Evolutionary conservation across 2,888 invertebrate species (phyloP).

Genomic region (Melipona beecheii): DNA sequence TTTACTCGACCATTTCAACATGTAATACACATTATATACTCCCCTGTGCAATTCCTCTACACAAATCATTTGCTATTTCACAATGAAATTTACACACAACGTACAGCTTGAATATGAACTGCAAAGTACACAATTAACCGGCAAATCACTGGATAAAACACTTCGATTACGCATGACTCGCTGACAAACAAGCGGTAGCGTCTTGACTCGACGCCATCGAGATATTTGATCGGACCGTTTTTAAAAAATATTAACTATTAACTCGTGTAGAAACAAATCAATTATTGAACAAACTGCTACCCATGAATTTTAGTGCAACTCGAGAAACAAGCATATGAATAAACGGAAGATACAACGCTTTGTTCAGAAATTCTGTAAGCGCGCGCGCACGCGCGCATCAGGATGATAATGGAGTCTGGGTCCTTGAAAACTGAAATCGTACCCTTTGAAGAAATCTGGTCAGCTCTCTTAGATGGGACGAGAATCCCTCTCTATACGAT

Average conservation of each 20-base stretch:
- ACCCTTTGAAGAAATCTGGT: constrained; percentile 84
- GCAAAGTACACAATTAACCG: constrained; percentile 35
- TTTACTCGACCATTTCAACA: constrained; percentile 49
- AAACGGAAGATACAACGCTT: constrained; percentile 48
- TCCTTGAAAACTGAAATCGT: constrained; percentile 84
- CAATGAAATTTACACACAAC: constrained; percentile 34
- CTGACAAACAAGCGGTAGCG: constrained; percentile 58
- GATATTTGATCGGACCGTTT: constrained; percentile 39
- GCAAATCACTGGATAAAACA: constrained; percentile 47
- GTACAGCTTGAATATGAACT: not conserved
- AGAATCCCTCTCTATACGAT: constrained; percentile 59
- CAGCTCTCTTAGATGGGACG: constrained; percentile 69
- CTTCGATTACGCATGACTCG: constrained; percentile 47
- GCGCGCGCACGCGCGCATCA: constrained; percentile 58
- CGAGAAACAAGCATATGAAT: not conserved
- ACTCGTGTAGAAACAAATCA: not conserved
- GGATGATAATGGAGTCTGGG: constrained; percentile 78
- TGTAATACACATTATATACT: constrained; percentile 44
- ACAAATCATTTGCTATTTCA: constrained; percentile 24
- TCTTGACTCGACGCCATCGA: constrained; percentile 66
- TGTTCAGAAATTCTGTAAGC: constrained; percentile 41
- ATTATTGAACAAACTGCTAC: not conserved
- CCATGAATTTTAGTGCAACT: not conserved
- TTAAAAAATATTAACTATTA: constrained; percentile 22
- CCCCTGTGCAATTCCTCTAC: constrained; percentile 2